Conservation (phyloP, 2,888 invertebrate genomes). For the Chymomyza procnemis region DNA sequence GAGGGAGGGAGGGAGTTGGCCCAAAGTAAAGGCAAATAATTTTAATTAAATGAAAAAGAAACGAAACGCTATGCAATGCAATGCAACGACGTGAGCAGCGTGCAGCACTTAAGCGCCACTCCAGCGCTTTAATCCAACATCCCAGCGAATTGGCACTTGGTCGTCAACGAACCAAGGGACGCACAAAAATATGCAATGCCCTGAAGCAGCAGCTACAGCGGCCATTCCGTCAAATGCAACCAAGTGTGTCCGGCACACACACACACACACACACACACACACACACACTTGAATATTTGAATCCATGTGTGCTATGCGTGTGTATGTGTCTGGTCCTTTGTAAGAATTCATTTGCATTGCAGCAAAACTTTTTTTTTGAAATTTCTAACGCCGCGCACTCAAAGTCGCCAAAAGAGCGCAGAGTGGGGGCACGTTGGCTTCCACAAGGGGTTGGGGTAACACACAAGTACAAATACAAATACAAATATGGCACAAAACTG, state of each 20-base stretch:
- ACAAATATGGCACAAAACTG: conserved; percentile 29
- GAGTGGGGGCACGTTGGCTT: conserved; percentile 5
- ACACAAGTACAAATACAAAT: conserved; percentile 5
- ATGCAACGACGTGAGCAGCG: conserved; percentile 2
- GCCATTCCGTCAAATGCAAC: background rate
- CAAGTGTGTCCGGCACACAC: background rate
- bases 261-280: background rate
- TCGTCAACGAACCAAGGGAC: conserved; percentile 68
- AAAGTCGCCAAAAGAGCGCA: conserved; percentile 59
- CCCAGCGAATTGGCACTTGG: conserved; percentile 64
- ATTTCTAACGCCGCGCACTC: conserved; percentile 70
- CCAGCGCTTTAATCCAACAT: conserved; percentile 62
- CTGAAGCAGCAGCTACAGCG: background rate
- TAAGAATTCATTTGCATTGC: conserved; percentile 69
- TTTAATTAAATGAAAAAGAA: conserved; percentile 71
- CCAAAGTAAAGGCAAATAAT: conserved; percentile 53
- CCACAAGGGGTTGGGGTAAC: background rate
- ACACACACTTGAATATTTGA: conserved; percentile 21
- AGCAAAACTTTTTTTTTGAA: conserved; percentile 65
- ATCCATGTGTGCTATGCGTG: conserved; percentile 5
- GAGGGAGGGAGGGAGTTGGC: too few species aligned
- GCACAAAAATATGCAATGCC: conserved; percentile 59
- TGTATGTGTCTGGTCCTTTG: conserved; percentile 49
- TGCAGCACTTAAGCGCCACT: conserved; percentile 65
- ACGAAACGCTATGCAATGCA: conserved; percentile 31